Base-by-base conservation (phyloP, 2,113 vertebrate species). In the Hirundichthys speculiger region DNA sequence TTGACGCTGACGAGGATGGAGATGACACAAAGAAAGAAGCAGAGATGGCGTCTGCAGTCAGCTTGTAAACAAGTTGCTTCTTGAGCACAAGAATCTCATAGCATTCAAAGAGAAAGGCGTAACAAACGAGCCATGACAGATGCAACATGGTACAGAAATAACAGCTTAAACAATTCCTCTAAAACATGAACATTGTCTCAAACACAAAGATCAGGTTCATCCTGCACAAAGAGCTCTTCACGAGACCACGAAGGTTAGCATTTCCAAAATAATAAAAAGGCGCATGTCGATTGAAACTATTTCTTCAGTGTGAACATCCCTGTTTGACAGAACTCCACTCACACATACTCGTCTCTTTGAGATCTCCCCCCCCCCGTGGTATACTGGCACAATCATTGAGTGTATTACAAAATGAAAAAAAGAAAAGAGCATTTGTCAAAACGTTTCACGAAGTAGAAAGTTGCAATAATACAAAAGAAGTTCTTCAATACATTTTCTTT, bases 401-500 rank as follows among this genome's bases (percentile, higher is more conserved):
- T 18, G 55, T 43, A 86, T 72, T 57, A 85, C 56, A 77, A 65
- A 78, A 75, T 61, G 45, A 21, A 48, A 48, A 48, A 63, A 74
- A 72, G 0, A 59, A 64, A 57, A 74, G 57, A 61, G 56, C 75
- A 57, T 63, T 52, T 80, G 66, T 82, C 16, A 64, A 78, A 85
- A 87, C 50, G 42, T 55, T 67, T 86, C 75, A 88, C 77, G 11
- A 72, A 56, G 79, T 84, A 86, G 87, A 91, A 88, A 85, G 73
- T 84, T 85, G 74, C 75, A 85, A 86, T 48, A 85, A 83, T 91
- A 92, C 78, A 90, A 91, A 91, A 83, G 88, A 64, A 58, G 58
- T 76, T 79, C 12, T 77, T 70, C 49, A 70, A 65, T 82, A 82
- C 67, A 69, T 56, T 73, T 75, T 58, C 12, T 24, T 10, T 69